A percentile compares a stretch with the other conserved stretches of the same genome.
Conservation (phyloP, 2,888 invertebrate species). For the Noctua janthina region DNA sequence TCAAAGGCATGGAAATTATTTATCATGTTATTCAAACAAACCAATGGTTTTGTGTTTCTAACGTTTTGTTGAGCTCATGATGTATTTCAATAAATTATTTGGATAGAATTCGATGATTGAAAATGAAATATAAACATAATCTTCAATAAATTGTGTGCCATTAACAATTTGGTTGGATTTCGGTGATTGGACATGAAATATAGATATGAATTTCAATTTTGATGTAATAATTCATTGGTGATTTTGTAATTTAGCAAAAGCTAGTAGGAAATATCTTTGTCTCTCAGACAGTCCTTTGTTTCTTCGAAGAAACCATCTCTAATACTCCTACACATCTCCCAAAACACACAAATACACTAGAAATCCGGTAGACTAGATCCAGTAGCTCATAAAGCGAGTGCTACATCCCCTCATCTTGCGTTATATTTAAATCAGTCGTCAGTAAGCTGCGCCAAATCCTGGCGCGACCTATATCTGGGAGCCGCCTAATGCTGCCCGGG, state of each 20-base stretch:
- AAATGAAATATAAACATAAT: constrained; percentile 12
- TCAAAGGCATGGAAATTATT: constrained; percentile 76
- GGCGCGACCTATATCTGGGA: constrained; percentile 88
- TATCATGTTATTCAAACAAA: constrained; percentile 70
- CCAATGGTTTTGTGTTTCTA: constrained; percentile 47
- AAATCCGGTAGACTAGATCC: constrained; percentile 44
- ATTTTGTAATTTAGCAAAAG: neutral
- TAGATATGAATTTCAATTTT: constrained; percentile 11
- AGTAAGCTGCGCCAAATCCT: constrained; percentile 84
- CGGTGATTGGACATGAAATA: constrained; percentile 31
- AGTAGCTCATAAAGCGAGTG: constrained; percentile 64
- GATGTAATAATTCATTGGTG: neutral
- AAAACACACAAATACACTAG: constrained; percentile 37
- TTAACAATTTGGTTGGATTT: constrained; percentile 5
- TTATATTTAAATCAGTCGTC: constrained; percentile 88
- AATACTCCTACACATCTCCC: neutral
- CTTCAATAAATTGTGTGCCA: neutral
- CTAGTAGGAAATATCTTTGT: too few species aligned
- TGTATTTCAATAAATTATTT: constrained; percentile 56
- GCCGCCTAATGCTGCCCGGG: constrained; percentile 83
- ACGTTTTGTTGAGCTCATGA: constrained; percentile 43
- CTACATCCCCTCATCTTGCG: constrained; percentile 76
- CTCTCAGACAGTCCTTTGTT: neutral
- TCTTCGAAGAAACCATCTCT: neutral
- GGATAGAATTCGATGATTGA: constrained; percentile 13